These are phyloP conservation scores for Mythimna loreyi DNA, from an alignment of 2,888 invertebrate genomes.

Conservation along the genomic window DNA sequence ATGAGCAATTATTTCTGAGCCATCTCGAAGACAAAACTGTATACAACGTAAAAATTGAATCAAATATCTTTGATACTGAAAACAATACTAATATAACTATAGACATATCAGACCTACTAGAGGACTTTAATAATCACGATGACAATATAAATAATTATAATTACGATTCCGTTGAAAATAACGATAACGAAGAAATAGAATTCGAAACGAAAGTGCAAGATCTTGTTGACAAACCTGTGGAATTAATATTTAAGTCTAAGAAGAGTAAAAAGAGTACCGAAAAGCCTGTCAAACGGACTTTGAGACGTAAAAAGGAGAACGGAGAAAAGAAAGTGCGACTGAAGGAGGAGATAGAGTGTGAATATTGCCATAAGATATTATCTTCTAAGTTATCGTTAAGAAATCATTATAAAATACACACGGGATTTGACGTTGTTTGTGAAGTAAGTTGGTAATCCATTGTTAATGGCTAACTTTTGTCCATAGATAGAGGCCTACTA, in stretches of 20 bases:
- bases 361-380: slow-evolving; percentile 83
- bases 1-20: slow-evolving; percentile 63
- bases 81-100: slow-evolving; percentile 51
- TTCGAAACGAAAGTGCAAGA: slow-evolving; percentile 58
- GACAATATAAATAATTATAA: slow-evolving; percentile 62
- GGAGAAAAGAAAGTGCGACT: slow-evolving; percentile 65
- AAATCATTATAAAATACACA: slow-evolving; percentile 87
- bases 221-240: slow-evolving; percentile 56
- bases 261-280: slow-evolving; percentile 66
- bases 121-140: slow-evolving; percentile 52
- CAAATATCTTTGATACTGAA: slow-evolving; percentile 48
- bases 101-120: slow-evolving; percentile 70
- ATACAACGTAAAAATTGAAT: slow-evolving; percentile 68
- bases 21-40: slow-evolving; percentile 41
- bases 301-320: slow-evolving; percentile 60
- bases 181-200: slow-evolving; percentile 62
- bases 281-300: slow-evolving; percentile 55
- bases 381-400: slow-evolving; percentile 82
- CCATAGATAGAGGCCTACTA: too few species aligned
- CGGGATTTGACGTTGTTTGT: slow-evolving; percentile 82
- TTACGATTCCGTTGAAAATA: slow-evolving; percentile 72
- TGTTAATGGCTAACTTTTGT: too few species aligned
- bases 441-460: slow-evolving; percentile 61
- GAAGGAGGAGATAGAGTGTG: slow-evolving; percentile 82
- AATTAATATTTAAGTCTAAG: slow-evolving; percentile 61